Percentiles rank a stretch among this genome's conserved stretches.
These are phyloP conservation scores for Clunio marinus DNA, from an alignment of 2,888 invertebrate genomes.

Conservation along the genomic window DNA sequence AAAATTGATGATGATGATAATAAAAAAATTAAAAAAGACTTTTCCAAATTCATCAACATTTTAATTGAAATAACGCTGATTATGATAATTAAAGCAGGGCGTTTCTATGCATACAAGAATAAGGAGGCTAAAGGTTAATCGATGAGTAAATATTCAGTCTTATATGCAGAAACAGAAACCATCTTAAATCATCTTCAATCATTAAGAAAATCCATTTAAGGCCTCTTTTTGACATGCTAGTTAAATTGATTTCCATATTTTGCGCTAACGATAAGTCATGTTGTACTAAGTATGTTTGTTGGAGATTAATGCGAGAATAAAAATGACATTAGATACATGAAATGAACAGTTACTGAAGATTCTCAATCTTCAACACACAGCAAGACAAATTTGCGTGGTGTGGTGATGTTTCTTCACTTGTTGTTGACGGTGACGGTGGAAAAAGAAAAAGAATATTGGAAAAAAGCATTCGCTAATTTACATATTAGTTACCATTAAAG, in stretches of 20 bases:
- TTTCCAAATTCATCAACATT: no score
- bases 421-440: neutral
- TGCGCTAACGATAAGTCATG: constrained; percentile 4
- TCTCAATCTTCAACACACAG: constrained; percentile 27
- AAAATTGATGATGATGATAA: no score
- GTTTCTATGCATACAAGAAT: neutral
- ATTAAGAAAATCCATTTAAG: no score
- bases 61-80: neutral
- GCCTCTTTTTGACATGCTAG: neutral
- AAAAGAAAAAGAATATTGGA: neutral
- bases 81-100: constrained; percentile 20
- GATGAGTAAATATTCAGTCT: no score
- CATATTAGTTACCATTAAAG: constrained; percentile 34
- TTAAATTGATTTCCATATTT: constrained; percentile 7
- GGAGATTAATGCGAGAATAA: neutral
- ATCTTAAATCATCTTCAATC: neutral
- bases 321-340: constrained; percentile 1
- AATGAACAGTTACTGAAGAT: constrained; percentile 35
- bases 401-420: neutral
- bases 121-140: constrained; percentile 5
- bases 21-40: no score
- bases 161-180: neutral
- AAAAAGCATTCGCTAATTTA: constrained; percentile 20
- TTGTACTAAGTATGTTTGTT: neutral
- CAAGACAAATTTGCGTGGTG: constrained; percentile 34